These are phyloP conservation scores for Scalopus aquaticus DNA, from an alignment of 2,113 vertebrate genomes.

Conservation along the genomic window DNA sequence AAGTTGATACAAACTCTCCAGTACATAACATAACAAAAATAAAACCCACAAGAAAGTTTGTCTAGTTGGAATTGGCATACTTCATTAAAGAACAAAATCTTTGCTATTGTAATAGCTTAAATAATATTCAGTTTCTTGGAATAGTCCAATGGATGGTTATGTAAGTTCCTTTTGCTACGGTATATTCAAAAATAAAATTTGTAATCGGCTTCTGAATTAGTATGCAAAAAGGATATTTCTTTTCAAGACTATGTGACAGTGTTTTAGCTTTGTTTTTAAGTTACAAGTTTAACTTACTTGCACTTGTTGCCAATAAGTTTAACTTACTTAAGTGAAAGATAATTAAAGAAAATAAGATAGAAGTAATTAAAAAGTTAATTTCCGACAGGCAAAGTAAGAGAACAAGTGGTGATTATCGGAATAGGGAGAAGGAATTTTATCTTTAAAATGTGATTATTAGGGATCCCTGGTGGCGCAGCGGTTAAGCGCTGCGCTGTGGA, in stretches of 20 bases:
- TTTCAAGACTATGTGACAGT: background rate
- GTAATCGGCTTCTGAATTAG: background rate
- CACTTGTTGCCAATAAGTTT: background rate
- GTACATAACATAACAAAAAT: background rate
- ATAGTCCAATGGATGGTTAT: background rate
- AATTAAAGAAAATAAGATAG: constrained; percentile 1
- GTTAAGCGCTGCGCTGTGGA: too few relatives aligned
- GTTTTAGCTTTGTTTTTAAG: constrained; percentile 16
- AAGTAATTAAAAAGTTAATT: constrained; percentile 20
- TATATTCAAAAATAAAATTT: background rate
- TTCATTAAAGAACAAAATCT: background rate
- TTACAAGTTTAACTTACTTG: background rate
- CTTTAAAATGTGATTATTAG: constrained; percentile 56
- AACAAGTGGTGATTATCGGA: background rate
- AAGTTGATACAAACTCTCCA: background rate
- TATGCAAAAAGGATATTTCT: background rate
- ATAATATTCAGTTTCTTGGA: background rate
- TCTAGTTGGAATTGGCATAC: background rate
- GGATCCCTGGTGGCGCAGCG: background rate
- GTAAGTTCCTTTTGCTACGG: background rate
- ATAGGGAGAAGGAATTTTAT: background rate
- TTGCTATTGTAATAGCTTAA: background rate
- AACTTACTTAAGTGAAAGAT: background rate
- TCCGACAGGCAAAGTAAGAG: background rate
- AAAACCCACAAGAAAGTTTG: background rate